Base-by-base conservation (phyloP, 2,113 vertebrate genomes). In the Colaptes auratus region DNA sequence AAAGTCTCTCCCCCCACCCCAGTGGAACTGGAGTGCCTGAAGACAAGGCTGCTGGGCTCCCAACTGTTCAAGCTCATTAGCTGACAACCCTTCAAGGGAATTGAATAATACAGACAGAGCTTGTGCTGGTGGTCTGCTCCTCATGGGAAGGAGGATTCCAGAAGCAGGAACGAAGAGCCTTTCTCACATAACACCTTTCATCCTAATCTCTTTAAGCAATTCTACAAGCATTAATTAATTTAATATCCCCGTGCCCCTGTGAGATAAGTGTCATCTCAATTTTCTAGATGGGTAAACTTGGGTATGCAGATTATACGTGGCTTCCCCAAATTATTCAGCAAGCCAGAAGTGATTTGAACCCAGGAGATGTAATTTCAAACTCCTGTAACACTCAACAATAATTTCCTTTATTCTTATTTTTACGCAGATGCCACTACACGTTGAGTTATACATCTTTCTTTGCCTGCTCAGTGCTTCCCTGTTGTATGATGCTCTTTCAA, bases 171-270 rank as follows among this genome's bases (percentile, higher is more conserved):
- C 95, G 81, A 94, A 36, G 58, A 93, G 64, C 65, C 73, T 88
- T 86, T 96, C 69, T 92, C 69, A 92, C 71, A 88, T 58, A 90
- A 83, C 72, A 88, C 72, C 58, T 95, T 94, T 92, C 76, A 95
- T 95, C 72, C 76, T 76, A 78, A 80, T 91, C 80, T 88, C 82
- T 92, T 91, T 83, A 94, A 89, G 82, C 70, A 83, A 25, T 93
- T 94, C 91, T 72, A 88, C 88, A 83, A 91, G 91, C 82, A 88
- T 94, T 94, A 77, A 95, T 96, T 96, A 89, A 96, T 95, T 95
- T 91, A 93, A 94, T 95, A 93, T 78, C 91, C 82, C 87, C 83
- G 53, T 61, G 87, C 48, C 89, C 89, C 70, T 77, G 69, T 55
- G 85, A 83, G 89, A 71, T 91, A 94, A 95, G 69, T 89, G 86